Conservation (phyloP, 2,888 invertebrate species). For the Alsophila aescularia region DNA sequence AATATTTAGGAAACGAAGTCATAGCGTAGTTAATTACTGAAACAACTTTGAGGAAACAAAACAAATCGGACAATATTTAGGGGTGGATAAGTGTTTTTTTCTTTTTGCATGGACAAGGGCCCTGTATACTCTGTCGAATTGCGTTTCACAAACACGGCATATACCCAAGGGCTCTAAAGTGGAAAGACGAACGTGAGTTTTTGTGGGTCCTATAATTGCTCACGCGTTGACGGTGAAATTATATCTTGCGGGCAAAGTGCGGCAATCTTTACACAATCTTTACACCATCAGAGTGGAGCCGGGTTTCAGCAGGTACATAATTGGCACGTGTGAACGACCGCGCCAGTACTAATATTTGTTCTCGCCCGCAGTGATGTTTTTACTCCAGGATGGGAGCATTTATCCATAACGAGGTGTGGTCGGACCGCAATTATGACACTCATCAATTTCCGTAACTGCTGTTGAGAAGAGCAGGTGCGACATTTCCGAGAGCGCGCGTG, state of each 20-base stretch:
- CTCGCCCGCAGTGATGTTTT: constrained; percentile 65
- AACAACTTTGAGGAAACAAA: no score
- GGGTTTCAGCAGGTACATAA: constrained; percentile 49
- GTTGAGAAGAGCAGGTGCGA: constrained; percentile 62
- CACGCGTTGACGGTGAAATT: constrained; percentile 59
- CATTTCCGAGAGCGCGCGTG: constrained; percentile 40
- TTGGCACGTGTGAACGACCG: constrained; percentile 59
- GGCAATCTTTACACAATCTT: constrained; percentile 61
- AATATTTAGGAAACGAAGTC: no score
- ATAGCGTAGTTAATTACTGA: no score
- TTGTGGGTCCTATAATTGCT: constrained; percentile 59
- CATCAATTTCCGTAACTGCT: constrained; percentile 57
- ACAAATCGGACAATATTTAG: no score
- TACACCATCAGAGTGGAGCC: constrained; percentile 56
- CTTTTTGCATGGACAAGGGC: no score
- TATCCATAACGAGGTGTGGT: constrained; percentile 66
- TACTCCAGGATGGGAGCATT: constrained; percentile 53
- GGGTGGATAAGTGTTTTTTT: no score
- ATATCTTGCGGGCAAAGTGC: constrained; percentile 59
- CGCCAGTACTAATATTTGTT: constrained; percentile 79
- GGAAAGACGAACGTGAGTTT: constrained; percentile 42
- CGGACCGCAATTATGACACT: constrained; percentile 65
- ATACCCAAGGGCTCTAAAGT: no score
- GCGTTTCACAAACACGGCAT: no score
- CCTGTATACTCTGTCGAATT: no score